phyloP scores from a whole-genome alignment of 2,888 invertebrate species.

The Actias luna region DNA sequence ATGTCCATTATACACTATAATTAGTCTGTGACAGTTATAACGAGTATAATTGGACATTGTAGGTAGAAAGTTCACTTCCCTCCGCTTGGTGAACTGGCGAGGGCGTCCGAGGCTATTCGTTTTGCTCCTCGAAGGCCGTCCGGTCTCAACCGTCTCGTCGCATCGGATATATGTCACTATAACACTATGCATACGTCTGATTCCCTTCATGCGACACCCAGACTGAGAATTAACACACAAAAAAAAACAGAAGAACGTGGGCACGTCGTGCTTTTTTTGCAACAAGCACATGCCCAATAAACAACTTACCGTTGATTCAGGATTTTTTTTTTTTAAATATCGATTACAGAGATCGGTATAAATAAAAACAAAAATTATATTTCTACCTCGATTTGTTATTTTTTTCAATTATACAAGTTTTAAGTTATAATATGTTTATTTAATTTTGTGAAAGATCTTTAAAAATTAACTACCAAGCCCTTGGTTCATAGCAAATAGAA shows the following conservation, averaged over 20 bases:
- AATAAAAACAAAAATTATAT: background rate
- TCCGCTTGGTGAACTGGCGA: constrained; percentile 18
- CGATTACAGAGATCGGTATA: background rate
- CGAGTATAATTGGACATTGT: constrained; percentile 14
- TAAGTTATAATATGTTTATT: no score
- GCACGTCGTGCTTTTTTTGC: constrained; percentile 26
- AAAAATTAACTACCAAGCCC: no score
- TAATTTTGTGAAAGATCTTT: no score
- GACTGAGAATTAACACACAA: constrained; percentile 35
- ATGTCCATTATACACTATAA: background rate
- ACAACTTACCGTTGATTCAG: constrained; percentile 13
- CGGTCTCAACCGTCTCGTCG: constrained; percentile 60
- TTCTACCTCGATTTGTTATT: background rate
- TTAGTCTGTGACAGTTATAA: background rate
- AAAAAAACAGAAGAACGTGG: constrained; percentile 29
- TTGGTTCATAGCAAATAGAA: no score
- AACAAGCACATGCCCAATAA: constrained; percentile 15
- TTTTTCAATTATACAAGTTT: no score
- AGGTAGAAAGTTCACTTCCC: constrained; percentile 29
- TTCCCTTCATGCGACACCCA: constrained; percentile 52
- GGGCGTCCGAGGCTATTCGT: constrained; percentile 52
- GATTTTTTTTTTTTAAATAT: background rate
- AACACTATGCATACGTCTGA: constrained; percentile 62
- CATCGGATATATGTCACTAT: constrained; percentile 77
- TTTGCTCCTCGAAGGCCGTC: constrained; percentile 75